Evolutionary conservation across 2,888 invertebrate genomes (phyloP), one percentile per base, ranked within the genome.

Genomic region (Acleris cristana): DNA sequence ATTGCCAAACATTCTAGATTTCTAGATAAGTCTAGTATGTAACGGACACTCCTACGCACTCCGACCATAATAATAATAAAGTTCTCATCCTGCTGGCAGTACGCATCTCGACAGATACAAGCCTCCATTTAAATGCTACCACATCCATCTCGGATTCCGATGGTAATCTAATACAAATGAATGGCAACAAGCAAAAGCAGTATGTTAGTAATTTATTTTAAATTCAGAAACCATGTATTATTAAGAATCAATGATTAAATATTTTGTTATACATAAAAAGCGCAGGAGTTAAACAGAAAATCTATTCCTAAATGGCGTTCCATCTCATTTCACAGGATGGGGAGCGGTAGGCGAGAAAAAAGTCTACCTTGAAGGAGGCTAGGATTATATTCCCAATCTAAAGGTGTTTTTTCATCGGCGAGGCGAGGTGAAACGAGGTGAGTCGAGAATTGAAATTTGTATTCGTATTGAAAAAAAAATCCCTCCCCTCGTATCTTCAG

Each of bases 111-210:
- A 62, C 57, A 62, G n/a, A 19, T 53, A 61, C 51, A 54, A 55
- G 51, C 30, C 44, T 45, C 48, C 52, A 56, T 61, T 49, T 19
- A 57, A 57, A 62, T 45, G 44, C 30, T 45, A 26, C 45, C 58
- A 48, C 58, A 58, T 65, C 60, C 53, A 62, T 62, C 66, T 57
- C 45, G 52, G 34, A 57, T 58, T 23, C 57, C 53, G 57, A 62
- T 66, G 21, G 66, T 66, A 62, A 66, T 66, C 57, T 62, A 57
- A 66, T 62, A 66, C 62, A 62, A 62, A 66, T 57, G 45, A 62
- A 66, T 66, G 66, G 53, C 16, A 60, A 65, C 57, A 40, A 67
- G 62, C 34, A 34, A 62, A 53, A 66, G 51, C 62, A 56, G 52
- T 19, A 34, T 34, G n/a, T 34, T 19, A 52, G 10, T 48, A 57